These are phyloP conservation scores for Galemys pyrenaicus DNA, from an alignment of 2,113 vertebrate species.

Conservation along the genomic window DNA sequence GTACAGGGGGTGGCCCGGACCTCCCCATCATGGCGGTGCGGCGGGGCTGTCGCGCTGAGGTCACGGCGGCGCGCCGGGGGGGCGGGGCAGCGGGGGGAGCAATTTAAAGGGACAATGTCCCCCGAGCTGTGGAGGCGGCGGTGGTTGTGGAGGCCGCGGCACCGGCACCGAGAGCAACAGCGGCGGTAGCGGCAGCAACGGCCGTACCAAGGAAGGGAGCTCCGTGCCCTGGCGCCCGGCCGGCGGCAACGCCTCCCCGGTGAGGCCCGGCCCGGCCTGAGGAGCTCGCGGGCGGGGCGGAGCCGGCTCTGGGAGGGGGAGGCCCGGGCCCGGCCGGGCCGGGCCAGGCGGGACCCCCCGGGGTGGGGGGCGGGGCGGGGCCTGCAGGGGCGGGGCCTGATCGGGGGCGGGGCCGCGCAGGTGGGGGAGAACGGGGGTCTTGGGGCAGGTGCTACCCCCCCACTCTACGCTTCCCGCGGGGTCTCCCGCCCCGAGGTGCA, in stretches of 20 bases:
- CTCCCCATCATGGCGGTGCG: conserved; percentile 80
- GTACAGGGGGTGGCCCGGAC: background rate
- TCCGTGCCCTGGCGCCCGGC: conserved; percentile 34
- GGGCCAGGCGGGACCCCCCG: conserved; percentile 46
- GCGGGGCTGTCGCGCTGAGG: conserved; percentile 80
- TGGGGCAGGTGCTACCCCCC: conserved; percentile 68
- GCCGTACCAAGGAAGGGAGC: conserved; percentile 54
- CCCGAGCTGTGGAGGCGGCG: conserved; percentile 77
- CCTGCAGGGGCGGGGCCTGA: conserved; percentile 58
- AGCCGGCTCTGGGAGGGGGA: conserved; percentile 63
- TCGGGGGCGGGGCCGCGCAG: conserved; percentile 55
- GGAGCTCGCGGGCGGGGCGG: conserved; percentile 69
- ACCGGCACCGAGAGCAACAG: conserved; percentile 68
- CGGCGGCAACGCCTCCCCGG: conserved; percentile 45
- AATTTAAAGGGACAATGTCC: conserved; percentile 84
- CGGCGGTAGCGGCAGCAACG: conserved; percentile 47
- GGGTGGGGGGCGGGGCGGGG: conserved; percentile 53
- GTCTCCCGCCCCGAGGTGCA: conserved; percentile 78
- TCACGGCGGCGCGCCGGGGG: conserved; percentile 75
- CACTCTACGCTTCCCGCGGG: conserved; percentile 64
- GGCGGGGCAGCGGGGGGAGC: conserved; percentile 76
- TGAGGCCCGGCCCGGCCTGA: conserved; percentile 63
- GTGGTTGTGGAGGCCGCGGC: conserved; percentile 78
- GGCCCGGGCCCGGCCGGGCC: conserved; percentile 66
- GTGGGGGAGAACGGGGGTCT: conserved; percentile 70